Evolutionary conservation across 2,113 vertebrate species (phyloP).

Genomic region (Hippopotamus amphibius): DNA sequence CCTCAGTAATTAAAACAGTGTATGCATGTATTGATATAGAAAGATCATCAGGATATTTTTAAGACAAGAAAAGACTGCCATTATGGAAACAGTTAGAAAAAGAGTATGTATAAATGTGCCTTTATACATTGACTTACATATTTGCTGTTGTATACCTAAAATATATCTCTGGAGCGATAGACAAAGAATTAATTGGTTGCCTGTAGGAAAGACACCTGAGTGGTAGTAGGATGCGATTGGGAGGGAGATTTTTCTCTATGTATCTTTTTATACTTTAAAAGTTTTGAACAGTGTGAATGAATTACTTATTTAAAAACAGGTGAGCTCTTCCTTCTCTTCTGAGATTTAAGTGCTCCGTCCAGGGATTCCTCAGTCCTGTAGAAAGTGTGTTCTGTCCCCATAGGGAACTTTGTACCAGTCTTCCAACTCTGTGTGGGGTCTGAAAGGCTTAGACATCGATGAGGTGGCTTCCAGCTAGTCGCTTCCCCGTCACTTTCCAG

Average conservation of each 20-base stretch:
- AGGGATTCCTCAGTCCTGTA: not conserved
- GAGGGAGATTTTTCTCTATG: not conserved
- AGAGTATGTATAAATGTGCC: not conserved
- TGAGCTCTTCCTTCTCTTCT: conserved; percentile 24
- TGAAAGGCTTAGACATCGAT: not conserved
- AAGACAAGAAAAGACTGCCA: conserved; percentile 24
- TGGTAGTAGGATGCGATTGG: not conserved
- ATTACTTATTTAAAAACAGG: not conserved
- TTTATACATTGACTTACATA: not conserved
- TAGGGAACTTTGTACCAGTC: not conserved
- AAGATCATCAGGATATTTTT: not conserved
- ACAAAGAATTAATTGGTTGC: not conserved
- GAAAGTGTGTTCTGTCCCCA: not conserved
- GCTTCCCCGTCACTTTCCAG: not conserved
- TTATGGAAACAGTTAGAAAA: conserved; percentile 31
- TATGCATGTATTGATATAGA: not conserved
- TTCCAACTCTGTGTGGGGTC: not conserved
- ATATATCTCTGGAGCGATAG: not conserved
- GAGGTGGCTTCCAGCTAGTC: not conserved
- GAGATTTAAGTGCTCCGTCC: not conserved
- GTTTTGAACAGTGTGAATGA: conserved; percentile 11
- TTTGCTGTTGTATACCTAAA: conserved; percentile 48
- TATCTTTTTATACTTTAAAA: conserved; percentile 28
- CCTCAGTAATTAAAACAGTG: not conserved
- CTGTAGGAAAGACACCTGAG: conserved; percentile 3